Evolutionary conservation across 2,888 invertebrate species (phyloP), one percentile per base, ranked within the genome.

Genomic region (Melipona beecheii): DNA sequence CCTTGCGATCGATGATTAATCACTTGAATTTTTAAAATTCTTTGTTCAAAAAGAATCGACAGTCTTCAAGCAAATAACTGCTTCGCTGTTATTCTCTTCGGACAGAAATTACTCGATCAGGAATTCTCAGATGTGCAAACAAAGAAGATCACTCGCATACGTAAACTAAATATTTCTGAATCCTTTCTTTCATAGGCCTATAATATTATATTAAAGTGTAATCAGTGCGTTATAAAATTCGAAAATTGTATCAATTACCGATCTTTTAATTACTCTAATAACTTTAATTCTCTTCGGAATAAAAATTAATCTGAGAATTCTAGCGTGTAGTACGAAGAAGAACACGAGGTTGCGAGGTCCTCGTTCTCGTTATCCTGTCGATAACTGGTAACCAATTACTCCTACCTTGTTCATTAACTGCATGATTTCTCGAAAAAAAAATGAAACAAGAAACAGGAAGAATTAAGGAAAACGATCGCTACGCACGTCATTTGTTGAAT

Each of bases 361-460:
- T 58, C 21, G 27, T 68, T n/a, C 52, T 27, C 24, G 31, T 36
- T 31, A 56, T 65, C 19, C 4, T 9, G 31, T 19, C 36, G 50
- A 27, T 68, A 74, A 43, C 50, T 24, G 27, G 6, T 27, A 27
- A 56, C 50, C 66, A 81, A 78, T 81, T 81, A 68, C n/a, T 17
- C 27, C 19, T 50, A 65, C 27, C 50, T 56, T 54, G 60, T 52
- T 64, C 15, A 24, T 64, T 73, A 80, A 50, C 68, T 72, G 81
- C 49, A 17, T 31, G 15, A 21, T 2, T 60, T 31, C 24, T 49
- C 19, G 24, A 50, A 50, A 4, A n/a, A 68, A 75, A 56, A 36
- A 54, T 19, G 19, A 6, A 13, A 19, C 31, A 54, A 49, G 56
- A 52, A 36, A 17, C 15, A 50, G 49, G 6, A 36, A 36, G 36